Conservation (phyloP, 2,797 vertebrate genomes). For the Hipposideros larvatus region DNA sequence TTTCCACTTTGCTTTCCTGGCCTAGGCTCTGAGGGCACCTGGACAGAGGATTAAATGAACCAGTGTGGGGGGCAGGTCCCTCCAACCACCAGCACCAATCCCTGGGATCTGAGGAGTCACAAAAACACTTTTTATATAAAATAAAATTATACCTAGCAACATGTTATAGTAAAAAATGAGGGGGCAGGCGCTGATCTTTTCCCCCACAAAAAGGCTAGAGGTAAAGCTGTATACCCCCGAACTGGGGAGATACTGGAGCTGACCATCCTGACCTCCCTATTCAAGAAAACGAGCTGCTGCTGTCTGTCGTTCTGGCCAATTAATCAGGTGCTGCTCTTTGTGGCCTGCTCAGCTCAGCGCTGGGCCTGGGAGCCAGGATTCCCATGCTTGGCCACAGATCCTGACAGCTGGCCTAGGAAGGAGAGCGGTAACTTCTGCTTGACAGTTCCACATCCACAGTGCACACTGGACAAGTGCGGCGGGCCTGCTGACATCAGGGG, state of each 20-base stretch:
- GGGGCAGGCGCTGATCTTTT: neutral
- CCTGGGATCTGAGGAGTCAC: slow-evolving; percentile 64
- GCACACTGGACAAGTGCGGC: neutral
- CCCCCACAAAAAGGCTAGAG: slow-evolving; percentile 70
- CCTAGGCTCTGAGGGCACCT: neutral
- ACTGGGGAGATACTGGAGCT: slow-evolving; percentile 65
- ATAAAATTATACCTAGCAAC: slow-evolving; percentile 82
- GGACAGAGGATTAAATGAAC: slow-evolving; percentile 36
- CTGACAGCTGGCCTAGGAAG: slow-evolving; percentile 34
- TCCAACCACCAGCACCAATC: slow-evolving; percentile 72
- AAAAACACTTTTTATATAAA: slow-evolving; percentile 84
- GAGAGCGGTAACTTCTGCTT: slow-evolving; percentile 23
- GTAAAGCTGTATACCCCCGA: slow-evolving; percentile 71
- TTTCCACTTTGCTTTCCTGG: slow-evolving; percentile 42
- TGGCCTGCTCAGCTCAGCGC: neutral
- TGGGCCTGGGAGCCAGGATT: slow-evolving; percentile 7
- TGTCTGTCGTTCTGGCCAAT: neutral
- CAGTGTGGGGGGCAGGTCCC: slow-evolving; percentile 67
- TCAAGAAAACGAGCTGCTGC: slow-evolving; percentile 39
- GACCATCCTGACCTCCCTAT: slow-evolving; percentile 54
- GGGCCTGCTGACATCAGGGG: slow-evolving; percentile 19
- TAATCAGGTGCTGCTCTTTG: slow-evolving; percentile 29
- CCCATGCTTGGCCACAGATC: neutral
- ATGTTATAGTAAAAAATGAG: slow-evolving; percentile 69
- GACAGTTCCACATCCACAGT: neutral